Conservation (phyloP, 2,888 invertebrate genomes). For the Lagria hirta region DNA sequence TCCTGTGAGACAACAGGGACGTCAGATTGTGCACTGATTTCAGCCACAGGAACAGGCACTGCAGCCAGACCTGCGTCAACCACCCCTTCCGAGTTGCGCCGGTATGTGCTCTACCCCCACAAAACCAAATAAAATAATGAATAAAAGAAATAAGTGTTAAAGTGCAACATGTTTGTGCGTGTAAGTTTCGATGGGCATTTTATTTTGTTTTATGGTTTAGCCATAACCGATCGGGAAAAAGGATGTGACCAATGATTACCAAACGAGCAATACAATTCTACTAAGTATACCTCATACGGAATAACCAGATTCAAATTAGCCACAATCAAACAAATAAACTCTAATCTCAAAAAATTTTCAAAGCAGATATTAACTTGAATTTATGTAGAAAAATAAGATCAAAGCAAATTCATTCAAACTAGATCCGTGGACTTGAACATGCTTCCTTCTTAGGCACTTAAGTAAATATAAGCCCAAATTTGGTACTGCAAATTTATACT, state of each 20-base stretch:
- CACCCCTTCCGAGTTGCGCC: constrained; percentile 55
- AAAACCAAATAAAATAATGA: constrained; percentile 43
- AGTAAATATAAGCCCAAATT: too few relatives aligned
- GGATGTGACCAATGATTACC: constrained; percentile 5
- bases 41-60: constrained; percentile 53
- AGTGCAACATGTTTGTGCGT: constrained; percentile 66
- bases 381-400: too few relatives aligned
- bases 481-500: too few relatives aligned
- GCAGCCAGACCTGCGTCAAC: constrained; percentile 53
- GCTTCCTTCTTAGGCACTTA: too few relatives aligned
- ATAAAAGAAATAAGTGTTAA: constrained; percentile 51
- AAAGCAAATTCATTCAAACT: too few relatives aligned
- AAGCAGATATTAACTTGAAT: too few relatives aligned
- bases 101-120: constrained; percentile 54
- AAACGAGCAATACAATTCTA: constrained; percentile 1
- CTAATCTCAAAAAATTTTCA: too few relatives aligned
- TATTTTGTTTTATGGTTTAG: constrained; percentile 20
- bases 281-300: too few relatives aligned
- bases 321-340: background rate
- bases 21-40: constrained; percentile 51
- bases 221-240: constrained; percentile 12
- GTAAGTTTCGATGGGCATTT: constrained; percentile 38
- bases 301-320: too few relatives aligned
- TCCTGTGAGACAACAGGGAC: constrained; percentile 47
- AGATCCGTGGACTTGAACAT: too few relatives aligned